A percentile compares a stretch with the other conserved stretches of the same genome.
These are phyloP conservation scores for Champsocephalus gunnari DNA, from an alignment of 2,797 vertebrate species.

Conservation along the genomic window DNA sequence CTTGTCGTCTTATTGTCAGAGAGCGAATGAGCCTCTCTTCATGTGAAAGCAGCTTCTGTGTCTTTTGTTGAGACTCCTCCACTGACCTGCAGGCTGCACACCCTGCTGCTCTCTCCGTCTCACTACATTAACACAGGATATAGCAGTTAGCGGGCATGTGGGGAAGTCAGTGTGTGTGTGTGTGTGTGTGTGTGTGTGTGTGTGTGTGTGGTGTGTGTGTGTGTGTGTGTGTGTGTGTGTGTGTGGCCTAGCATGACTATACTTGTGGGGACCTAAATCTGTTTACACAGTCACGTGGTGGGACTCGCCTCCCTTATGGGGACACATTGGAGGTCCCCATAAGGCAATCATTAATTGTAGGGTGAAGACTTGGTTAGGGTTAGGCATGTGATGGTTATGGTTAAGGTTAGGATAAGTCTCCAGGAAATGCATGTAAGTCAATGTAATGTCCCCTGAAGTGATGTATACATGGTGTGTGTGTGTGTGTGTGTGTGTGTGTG, in stretches of 20 bases:
- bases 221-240: not conserved
- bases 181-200: not conserved
- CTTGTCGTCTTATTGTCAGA: too few relatives aligned
- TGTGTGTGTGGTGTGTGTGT: not conserved
- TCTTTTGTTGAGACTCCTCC: not conserved
- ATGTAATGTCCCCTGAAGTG: not conserved
- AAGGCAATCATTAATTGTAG: too few relatives aligned
- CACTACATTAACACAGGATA: conserved; percentile 34
- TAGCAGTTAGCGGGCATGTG: not conserved
- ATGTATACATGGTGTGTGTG: not conserved
- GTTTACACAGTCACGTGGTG: too few relatives aligned
- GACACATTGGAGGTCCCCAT: too few relatives aligned
- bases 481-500: conserved; percentile 4
- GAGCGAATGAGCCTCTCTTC: too few relatives aligned
- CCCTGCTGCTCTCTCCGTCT: conserved; percentile 45
- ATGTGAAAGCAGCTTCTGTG: too few relatives aligned
- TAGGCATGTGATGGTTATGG: too few relatives aligned
- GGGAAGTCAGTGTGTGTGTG: conserved; percentile 16
- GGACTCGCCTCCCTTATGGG: too few relatives aligned
- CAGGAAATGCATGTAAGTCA: too few relatives aligned
- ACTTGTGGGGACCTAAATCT: too few relatives aligned
- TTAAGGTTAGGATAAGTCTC: too few relatives aligned
- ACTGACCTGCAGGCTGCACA: conserved; percentile 31
- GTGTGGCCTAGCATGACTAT: not conserved
- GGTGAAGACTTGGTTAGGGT: too few relatives aligned